These are phyloP conservation scores for Calliphora vomitoria DNA, from an alignment of 2,888 invertebrate genomes.

Conservation along the genomic window DNA sequence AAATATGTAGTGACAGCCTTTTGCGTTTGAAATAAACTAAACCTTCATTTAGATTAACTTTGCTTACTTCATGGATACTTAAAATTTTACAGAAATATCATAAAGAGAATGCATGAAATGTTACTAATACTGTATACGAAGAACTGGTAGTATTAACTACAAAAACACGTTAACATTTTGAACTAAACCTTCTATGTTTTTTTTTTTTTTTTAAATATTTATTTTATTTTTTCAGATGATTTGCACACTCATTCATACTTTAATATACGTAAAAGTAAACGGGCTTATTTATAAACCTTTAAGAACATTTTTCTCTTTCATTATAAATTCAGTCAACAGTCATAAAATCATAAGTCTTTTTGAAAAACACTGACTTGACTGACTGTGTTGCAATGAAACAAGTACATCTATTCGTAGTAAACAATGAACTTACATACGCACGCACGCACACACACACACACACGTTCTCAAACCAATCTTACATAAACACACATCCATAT, in stretches of 20 bases:
- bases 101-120: neutral
- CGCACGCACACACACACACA: neutral
- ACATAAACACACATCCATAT: neutral
- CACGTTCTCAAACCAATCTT: no score
- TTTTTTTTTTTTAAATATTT: neutral
- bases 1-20: no score
- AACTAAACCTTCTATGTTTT: slow-evolving; percentile 17
- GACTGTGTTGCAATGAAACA: slow-evolving; percentile 42
- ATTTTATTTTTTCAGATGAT: neutral
- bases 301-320: slow-evolving; percentile 44
- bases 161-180: neutral
- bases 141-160: neutral
- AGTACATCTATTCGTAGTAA: slow-evolving; percentile 2
- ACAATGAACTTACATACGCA: neutral
- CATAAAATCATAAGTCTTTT: slow-evolving; percentile 52
- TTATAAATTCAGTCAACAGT: slow-evolving; percentile 63
- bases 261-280: neutral
- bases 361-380: slow-evolving; percentile 12
- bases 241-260: neutral
- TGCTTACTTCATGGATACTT: no score
- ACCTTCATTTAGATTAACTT: no score
- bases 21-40: no score
- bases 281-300: slow-evolving; percentile 55
- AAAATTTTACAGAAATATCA: neutral
- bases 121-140: neutral